Conservation (phyloP, 2,888 invertebrate genomes). For the Sarcophaga caerulescens region DNA sequence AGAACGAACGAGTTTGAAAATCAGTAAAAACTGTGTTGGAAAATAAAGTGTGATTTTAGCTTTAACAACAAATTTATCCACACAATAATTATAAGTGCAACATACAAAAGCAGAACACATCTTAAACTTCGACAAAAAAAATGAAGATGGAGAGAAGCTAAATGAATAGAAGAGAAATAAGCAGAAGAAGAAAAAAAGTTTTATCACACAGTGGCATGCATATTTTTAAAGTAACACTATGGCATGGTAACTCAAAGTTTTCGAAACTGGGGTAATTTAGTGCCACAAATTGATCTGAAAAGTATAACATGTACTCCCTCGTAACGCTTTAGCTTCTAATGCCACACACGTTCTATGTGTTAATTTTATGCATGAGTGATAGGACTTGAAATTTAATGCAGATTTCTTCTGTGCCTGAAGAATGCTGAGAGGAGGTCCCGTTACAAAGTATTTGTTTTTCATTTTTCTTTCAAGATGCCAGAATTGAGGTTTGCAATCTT, state of each 20-base stretch:
- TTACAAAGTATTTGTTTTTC: no score
- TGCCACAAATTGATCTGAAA: no score
- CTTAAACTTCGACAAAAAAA: conserved; percentile 14
- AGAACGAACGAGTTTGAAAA: conserved; percentile 5
- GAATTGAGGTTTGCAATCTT: no score
- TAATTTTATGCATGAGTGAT: no score
- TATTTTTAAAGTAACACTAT: conserved; percentile 21
- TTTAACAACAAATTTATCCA: conserved; percentile 61
- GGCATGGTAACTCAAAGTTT: neutral
- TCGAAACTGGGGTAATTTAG: no score
- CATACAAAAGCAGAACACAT: conserved; percentile 42
- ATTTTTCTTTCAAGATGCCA: no score
- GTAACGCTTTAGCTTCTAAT: no score
- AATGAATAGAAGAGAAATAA: neutral
- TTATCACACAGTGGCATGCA: neutral
- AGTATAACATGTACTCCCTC: no score
- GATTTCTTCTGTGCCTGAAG: no score
- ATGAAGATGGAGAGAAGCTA: neutral
- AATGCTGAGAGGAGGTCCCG: no score
- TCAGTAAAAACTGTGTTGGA: neutral
- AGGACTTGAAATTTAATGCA: no score
- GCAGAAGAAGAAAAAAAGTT: neutral
- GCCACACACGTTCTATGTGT: no score
- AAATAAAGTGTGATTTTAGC: conserved; percentile 51
- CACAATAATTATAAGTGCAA: conserved; percentile 50